These are phyloP conservation scores for Catostylus mosaicus DNA, from an alignment of 30 jellyfish, hydroid and myxozoan species.

Conservation along the genomic window DNA sequence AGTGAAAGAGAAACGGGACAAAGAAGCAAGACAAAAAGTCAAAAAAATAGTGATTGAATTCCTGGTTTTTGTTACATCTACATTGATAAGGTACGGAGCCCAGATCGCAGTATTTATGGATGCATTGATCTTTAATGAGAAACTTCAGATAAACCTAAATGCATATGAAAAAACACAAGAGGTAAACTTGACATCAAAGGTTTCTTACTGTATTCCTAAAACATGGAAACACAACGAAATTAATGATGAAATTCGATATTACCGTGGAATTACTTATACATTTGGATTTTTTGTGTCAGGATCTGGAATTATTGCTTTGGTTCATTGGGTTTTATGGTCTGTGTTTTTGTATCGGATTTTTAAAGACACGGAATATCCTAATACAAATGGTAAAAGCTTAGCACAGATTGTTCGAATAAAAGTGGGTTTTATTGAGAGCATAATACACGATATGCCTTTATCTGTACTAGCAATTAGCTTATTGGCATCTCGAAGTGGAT, in stretches of 20 bases:
- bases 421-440: slow-evolving; percentile 44
- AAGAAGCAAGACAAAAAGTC: slow-evolving; percentile 30
- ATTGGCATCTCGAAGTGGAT: slow-evolving; percentile 41
- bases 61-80: slow-evolving; percentile 18
- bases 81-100: slow-evolving; percentile 33
- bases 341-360: neutral
- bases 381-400: slow-evolving; percentile 4
- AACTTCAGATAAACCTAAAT: neutral
- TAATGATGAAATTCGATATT: neutral
- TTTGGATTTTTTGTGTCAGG: slow-evolving; percentile 20
- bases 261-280: slow-evolving; percentile 22
- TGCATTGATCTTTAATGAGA: slow-evolving; percentile 11
- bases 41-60: slow-evolving; percentile 34
- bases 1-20: slow-evolving; percentile 43
- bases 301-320: slow-evolving; percentile 19
- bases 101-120: slow-evolving; percentile 45
- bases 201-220: slow-evolving; percentile 29
- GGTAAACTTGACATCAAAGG: slow-evolving; percentile 27
- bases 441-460: slow-evolving; percentile 62
- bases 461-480: slow-evolving; percentile 38
- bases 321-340: slow-evolving; percentile 21
- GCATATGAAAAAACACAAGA: neutral
- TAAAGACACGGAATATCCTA: slow-evolving; percentile 21
- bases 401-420: slow-evolving; percentile 25
- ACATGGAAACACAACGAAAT: slow-evolving; percentile 49